These are phyloP conservation scores for Elephas maximus DNA, from an alignment of 2,113 vertebrate genomes.

Conservation along the genomic window DNA sequence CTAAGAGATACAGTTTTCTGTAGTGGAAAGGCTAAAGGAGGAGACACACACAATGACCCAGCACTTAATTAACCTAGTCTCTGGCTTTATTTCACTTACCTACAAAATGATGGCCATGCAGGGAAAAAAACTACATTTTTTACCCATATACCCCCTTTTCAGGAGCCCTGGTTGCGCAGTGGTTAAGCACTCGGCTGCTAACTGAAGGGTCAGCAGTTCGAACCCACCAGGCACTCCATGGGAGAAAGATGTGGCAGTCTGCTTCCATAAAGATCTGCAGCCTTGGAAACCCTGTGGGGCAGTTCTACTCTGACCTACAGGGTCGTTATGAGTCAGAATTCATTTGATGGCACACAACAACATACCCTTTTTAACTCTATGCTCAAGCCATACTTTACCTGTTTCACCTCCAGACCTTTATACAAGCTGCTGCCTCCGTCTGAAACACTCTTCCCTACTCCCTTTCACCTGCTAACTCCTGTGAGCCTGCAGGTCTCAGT, in stretches of 20 bases:
- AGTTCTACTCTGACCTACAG: too few species aligned
- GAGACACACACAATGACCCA: neutral
- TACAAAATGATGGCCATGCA: neutral
- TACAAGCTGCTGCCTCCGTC: neutral
- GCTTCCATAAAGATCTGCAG: too few species aligned
- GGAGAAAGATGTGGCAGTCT: too few species aligned
- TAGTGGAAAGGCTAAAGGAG: conserved; percentile 6
- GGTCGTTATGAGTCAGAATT: too few species aligned
- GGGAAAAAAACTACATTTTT: neutral
- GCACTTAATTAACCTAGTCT: neutral
- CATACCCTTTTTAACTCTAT: neutral
- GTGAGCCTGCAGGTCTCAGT: neutral
- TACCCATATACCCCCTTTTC: neutral
- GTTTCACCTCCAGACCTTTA: conserved; percentile 21
- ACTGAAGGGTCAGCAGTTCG: too few species aligned
- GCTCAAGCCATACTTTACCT: neutral
- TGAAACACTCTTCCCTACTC: neutral
- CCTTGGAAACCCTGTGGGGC: too few species aligned
- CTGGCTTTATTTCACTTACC: conserved; percentile 32
- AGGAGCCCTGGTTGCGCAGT: too few species aligned
- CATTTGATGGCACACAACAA: too few species aligned
- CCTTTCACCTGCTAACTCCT: neutral
- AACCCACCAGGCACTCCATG: too few species aligned
- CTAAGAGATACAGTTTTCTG: conserved; percentile 14
- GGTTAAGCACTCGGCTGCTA: too few species aligned